A percentile compares a stretch with the other conserved stretches of the same genome.
phyloP scores from a whole-genome alignment of 2,888 invertebrate species.

The Sceliomorpha sp. region DNA sequence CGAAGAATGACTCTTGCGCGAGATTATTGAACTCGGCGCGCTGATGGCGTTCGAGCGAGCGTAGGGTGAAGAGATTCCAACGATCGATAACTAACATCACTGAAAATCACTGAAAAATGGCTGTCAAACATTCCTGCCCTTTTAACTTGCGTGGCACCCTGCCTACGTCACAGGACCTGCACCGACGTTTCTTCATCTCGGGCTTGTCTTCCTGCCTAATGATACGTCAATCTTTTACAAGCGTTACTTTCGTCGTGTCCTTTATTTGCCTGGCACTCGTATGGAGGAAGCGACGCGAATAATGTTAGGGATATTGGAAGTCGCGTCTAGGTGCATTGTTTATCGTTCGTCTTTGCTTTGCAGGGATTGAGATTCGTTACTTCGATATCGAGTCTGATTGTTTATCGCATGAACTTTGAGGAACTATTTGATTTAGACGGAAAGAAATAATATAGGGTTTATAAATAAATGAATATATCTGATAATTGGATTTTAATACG shows the following conservation, averaged over 20 bases:
- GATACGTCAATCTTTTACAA: slow-evolving; percentile 29
- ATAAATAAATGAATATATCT: no score
- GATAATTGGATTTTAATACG: no score
- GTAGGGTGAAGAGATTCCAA: slow-evolving; percentile 66
- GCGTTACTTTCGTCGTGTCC: slow-evolving; percentile 2
- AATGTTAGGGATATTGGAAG: no score
- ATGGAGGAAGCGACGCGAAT: no score
- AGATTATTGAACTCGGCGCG: slow-evolving; percentile 62
- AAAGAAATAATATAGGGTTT: no score
- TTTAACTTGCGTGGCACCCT: slow-evolving; percentile 73
- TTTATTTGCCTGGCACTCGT: no score
- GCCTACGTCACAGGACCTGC: slow-evolving; percentile 62
- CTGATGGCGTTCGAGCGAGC: slow-evolving; percentile 55
- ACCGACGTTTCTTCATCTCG: slow-evolving; percentile 40
- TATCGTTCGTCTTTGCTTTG: no score
- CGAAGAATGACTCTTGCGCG: slow-evolving; percentile 67
- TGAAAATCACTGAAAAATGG: slow-evolving; percentile 79
- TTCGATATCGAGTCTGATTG: no score
- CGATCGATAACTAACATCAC: slow-evolving; percentile 76
- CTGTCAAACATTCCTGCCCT: slow-evolving; percentile 79
- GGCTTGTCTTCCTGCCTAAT: slow-evolving; percentile 45
- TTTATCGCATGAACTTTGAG: no score
- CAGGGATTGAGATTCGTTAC: no score
- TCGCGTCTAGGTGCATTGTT: no score
- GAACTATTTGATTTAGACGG: no score